Conservation (phyloP, 2,888 invertebrate species). For the Tortricodes alternella region DNA sequence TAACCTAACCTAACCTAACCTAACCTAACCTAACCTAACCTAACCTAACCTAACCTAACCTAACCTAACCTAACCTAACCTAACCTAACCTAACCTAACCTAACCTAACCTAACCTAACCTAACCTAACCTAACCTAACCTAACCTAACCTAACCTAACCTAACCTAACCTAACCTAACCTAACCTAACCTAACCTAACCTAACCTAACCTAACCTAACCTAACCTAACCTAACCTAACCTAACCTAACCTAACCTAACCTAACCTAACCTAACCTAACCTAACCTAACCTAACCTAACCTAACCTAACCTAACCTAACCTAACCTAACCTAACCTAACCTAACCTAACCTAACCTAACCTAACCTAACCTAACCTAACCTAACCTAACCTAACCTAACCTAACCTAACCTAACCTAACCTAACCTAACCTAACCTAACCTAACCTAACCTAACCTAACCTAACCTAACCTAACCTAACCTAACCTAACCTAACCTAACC, state of each 20-base stretch:
- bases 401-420: slow-evolving; percentile 17
- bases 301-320: slow-evolving; percentile 26
- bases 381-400: slow-evolving; percentile 16
- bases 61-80: slow-evolving; percentile 10
- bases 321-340: slow-evolving; percentile 30
- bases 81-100: slow-evolving; percentile 15
- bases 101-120: slow-evolving; percentile 30
- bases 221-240: slow-evolving; percentile 29
- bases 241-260: slow-evolving; percentile 27
- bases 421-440: slow-evolving; percentile 27
- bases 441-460: slow-evolving; percentile 25
- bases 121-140: slow-evolving; percentile 33
- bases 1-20: neutral
- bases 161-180: slow-evolving; percentile 29
- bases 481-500: slow-evolving; percentile 30
- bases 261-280: slow-evolving; percentile 25
- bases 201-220: slow-evolving; percentile 28
- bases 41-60: slow-evolving; percentile 13
- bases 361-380: slow-evolving; percentile 24
- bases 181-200: slow-evolving; percentile 27
- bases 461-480: slow-evolving; percentile 30
- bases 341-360: slow-evolving; percentile 30
- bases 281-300: slow-evolving; percentile 23
- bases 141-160: slow-evolving; percentile 28
- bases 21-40: slow-evolving; percentile 13